Evolutionary conservation across 1,140 invertebrate species (phyloP).

Genomic region (Rhizoglyphus robini): DNA sequence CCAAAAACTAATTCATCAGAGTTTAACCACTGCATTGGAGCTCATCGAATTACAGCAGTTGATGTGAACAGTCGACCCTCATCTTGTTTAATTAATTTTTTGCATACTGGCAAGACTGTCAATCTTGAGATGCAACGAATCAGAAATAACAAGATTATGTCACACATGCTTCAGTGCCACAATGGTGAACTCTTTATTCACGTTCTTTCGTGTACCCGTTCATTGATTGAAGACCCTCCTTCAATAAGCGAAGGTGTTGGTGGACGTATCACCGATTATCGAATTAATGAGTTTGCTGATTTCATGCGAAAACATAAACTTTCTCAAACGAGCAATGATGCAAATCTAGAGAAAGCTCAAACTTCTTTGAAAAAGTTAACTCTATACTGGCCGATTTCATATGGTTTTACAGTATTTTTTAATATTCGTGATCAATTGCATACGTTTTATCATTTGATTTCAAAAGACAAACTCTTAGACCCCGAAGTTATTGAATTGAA

Average conservation of each 20-base stretch:
- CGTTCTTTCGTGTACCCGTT: constrained; percentile 64
- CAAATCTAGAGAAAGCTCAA: constrained; percentile 41
- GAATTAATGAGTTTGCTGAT: constrained; percentile 43
- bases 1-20: constrained; percentile 61
- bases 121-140: constrained; percentile 78
- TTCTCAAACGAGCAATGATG: background rate
- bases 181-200: constrained; percentile 94
- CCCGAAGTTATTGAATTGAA: constrained; percentile 76
- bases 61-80: constrained; percentile 87
- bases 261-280: constrained; percentile 82
- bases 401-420: constrained; percentile 74
- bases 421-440: constrained; percentile 54
- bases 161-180: constrained; percentile 80
- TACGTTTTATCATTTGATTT: constrained; percentile 58
- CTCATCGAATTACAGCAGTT: constrained; percentile 81
- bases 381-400: constrained; percentile 81
- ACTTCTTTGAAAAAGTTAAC: constrained; percentile 58
- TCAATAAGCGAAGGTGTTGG: constrained; percentile 85
- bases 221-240: constrained; percentile 83
- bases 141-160: constrained; percentile 64
- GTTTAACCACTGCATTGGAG: constrained; percentile 57
- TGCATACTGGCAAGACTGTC: constrained; percentile 71
- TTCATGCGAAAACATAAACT: constrained; percentile 37
- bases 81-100: constrained; percentile 88
- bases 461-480: constrained; percentile 65